A percentile compares a stretch with the other conserved stretches of the same genome.
Conservation (phyloP, 2,888 invertebrate species). For the Nomada flava region DNA sequence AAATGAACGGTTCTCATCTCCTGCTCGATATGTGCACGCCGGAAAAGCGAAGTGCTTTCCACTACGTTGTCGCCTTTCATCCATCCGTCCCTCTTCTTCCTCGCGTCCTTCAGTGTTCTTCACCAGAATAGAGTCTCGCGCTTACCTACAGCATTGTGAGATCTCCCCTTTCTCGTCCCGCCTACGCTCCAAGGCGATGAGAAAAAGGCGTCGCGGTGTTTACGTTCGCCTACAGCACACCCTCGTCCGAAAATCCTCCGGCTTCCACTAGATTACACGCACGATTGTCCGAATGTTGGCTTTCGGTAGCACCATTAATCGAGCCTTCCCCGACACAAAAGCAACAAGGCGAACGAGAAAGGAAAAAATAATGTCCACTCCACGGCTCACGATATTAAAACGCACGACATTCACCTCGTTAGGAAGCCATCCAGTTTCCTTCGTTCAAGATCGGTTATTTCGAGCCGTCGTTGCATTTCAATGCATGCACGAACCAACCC, state of each 20-base stretch:
- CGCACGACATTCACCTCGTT: constrained; percentile 27
- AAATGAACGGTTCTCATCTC: constrained; percentile 39
- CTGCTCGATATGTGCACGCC: constrained; percentile 36
- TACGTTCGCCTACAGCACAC: background rate
- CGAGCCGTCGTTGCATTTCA: constrained; percentile 28
- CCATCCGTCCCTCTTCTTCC: constrained; percentile 33
- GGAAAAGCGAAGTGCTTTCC: constrained; percentile 61
- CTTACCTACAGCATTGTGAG: constrained; percentile 40
- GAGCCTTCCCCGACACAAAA: background rate
- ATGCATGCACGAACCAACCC: constrained; percentile 31
- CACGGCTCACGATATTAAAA: background rate
- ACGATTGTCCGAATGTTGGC: background rate
- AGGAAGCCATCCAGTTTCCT: background rate
- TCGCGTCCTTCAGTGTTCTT: constrained; percentile 46
- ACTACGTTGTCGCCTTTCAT: constrained; percentile 40
- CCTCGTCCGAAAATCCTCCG: background rate
- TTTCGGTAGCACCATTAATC: background rate
- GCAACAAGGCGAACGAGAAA: background rate
- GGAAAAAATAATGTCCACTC: too few relatives aligned
- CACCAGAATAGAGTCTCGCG: constrained; percentile 53
- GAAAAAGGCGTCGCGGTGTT: constrained; percentile 24
- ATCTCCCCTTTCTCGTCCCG: constrained; percentile 14
- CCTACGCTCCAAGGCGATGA: background rate
- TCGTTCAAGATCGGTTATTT: background rate
- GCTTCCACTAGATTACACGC: background rate